These are phyloP conservation scores for Zosterops borbonicus DNA, from an alignment of 2,113 vertebrate species.

Conservation along the genomic window DNA sequence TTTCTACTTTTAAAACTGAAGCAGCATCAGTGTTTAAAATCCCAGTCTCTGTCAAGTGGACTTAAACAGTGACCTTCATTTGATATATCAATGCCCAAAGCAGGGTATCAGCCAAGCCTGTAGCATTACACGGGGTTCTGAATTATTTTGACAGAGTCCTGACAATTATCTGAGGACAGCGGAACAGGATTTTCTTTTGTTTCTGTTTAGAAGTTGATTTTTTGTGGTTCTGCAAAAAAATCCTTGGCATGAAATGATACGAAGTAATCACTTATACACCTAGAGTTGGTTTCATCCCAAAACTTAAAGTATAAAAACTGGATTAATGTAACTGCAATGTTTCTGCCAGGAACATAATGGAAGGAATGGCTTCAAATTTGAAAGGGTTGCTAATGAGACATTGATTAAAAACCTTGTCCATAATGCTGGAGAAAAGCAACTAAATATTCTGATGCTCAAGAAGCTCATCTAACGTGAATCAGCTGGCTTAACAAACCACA, in stretches of 20 bases:
- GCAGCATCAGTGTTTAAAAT: neutral
- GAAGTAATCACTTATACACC: neutral
- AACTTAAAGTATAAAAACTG: neutral
- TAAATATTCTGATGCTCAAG: neutral
- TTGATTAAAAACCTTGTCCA: neutral
- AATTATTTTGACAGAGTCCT: neutral
- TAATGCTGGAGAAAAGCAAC: neutral
- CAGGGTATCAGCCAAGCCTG: neutral
- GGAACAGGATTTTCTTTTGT: neutral
- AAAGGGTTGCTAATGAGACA: neutral
- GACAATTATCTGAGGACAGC: neutral
- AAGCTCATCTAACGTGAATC: neutral
- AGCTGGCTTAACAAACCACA: neutral
- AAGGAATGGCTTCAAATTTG: neutral
- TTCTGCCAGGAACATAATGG: neutral
- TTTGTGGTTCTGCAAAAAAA: neutral
- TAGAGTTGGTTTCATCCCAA: neutral
- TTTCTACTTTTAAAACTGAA: neutral
- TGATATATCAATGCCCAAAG: neutral
- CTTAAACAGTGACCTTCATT: neutral
- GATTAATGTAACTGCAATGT: neutral
- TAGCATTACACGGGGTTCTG: rapidly evolving
- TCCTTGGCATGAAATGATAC: neutral
- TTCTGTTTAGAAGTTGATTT: neutral
- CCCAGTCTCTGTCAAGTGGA: neutral